phyloP scores from a whole-genome alignment of 2,797 vertebrate genomes.

The Synanceia verrucosa region DNA sequence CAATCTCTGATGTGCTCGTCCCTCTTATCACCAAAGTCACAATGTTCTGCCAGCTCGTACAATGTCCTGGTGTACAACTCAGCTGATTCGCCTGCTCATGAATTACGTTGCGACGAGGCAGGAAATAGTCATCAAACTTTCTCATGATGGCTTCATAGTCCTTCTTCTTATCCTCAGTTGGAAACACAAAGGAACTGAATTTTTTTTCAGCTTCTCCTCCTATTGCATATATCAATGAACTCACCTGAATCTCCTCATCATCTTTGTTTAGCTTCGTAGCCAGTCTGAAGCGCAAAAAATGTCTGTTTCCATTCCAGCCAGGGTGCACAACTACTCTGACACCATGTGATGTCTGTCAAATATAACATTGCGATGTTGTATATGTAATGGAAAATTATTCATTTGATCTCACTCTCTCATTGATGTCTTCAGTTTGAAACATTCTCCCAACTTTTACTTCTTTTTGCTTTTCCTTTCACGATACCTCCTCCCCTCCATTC shows the following conservation, averaged over 20 bases:
- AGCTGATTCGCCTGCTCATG: neutral
- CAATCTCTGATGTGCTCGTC: neutral
- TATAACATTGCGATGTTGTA: too few relatives aligned
- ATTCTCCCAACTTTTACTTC: constrained; percentile 12
- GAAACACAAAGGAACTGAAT: neutral
- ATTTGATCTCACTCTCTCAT: constrained; percentile 12
- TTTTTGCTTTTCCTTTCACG: constrained; percentile 7
- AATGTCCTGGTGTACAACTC: neutral
- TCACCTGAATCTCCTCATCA: neutral
- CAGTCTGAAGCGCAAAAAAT: too few relatives aligned
- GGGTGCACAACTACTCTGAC: too few relatives aligned
- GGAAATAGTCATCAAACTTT: neutral
- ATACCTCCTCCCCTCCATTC: constrained; percentile 7
- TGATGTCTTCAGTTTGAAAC: constrained; percentile 20
- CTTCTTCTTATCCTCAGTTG: neutral
- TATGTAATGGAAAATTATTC: constrained; percentile 9
- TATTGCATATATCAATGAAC: neutral
- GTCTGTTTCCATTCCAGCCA: too few relatives aligned
- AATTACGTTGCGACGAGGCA: neutral
- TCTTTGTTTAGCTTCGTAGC: too few relatives aligned
- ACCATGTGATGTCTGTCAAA: too few relatives aligned
- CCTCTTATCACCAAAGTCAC: neutral
- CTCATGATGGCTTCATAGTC: neutral
- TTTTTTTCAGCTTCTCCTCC: neutral
- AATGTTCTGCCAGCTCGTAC: neutral